A percentile compares a stretch with the other conserved stretches of the same genome.
Conservation (phyloP, 2,113 vertebrate genomes). For the Dromaius novaehollandiae region DNA sequence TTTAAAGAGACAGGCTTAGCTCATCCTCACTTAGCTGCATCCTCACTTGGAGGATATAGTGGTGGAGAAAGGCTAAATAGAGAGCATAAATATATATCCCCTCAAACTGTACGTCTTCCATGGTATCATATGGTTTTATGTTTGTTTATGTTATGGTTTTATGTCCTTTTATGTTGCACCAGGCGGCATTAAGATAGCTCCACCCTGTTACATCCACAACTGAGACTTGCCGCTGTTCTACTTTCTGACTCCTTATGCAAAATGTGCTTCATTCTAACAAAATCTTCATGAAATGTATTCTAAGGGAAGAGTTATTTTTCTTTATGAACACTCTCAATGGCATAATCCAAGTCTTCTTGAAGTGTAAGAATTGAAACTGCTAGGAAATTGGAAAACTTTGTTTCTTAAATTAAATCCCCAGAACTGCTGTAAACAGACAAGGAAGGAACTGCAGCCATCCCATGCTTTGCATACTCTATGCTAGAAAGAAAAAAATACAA, state of each 20-base stretch:
- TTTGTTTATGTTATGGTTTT: too few relatives aligned
- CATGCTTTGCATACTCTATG: background rate
- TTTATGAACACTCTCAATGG: background rate
- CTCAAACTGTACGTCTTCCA: background rate
- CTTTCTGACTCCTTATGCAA: background rate
- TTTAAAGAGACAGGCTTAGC: background rate
- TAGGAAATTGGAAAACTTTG: background rate
- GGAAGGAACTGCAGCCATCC: background rate
- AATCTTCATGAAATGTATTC: background rate
- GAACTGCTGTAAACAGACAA: background rate
- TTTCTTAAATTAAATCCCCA: background rate
- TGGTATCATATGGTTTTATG: background rate
- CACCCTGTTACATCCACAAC: background rate
- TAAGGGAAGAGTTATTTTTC: background rate
- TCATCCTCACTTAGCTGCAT: background rate
- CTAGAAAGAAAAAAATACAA: background rate
- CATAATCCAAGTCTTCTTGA: background rate
- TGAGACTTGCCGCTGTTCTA: background rate
- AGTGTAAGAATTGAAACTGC: background rate
- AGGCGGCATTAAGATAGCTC: background rate
- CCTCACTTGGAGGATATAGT: background rate
- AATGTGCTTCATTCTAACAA: background rate
- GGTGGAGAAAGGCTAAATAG: background rate
- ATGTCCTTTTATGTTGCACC: background rate
- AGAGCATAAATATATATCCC: background rate